Evolutionary conservation across 2,797 vertebrate genomes (phyloP), one percentile per base, ranked within the genome.

Genomic region (Brotula barbata): DNA sequence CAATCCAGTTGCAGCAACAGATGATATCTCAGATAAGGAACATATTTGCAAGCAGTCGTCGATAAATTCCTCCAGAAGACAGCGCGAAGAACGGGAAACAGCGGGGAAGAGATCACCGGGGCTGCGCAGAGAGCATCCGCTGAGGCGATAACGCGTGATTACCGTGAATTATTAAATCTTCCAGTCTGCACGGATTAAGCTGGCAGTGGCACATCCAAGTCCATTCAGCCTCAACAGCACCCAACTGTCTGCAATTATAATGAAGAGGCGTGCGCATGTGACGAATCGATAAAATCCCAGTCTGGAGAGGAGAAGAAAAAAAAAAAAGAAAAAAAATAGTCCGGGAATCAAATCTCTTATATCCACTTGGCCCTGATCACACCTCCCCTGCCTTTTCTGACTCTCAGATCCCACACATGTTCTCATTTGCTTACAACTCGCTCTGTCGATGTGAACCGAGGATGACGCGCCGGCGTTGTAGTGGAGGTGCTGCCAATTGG

Each of bases 1-100:
- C 78, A 78, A 75, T 83, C 87, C 87, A 86, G 77, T 66, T 73
- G 88, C 90, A 92, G 90, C 90, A 92, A 92, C 91, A 92, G 91
- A 92, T 92, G 91, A 91, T 90, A 81, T 79, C 77, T 86, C 85
- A 84, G 85, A 87, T 86, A 86, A 86, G 81, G 46, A 63, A 66
- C 65, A 65, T 73, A 54, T 80, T 66, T 66, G 68, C 68, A 56
- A 48, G 75, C 68, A 62, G 76, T 52, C 82, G 82, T 86, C 79
- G 85, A 82, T 85, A 88, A 84, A 90, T 87, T 56, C 87, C 84
- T 73, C 86, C 74, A 78, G 42, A 80, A 89, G 79, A 85, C 78
- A 66, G 66, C 63, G 15, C 52, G 69, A 81, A 80, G 71, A 78
- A 69, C 33, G 44, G 47, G 28, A 43, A 66, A 39, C 39, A 23